A percentile compares a stretch with the other conserved stretches of the same genome.
These are phyloP conservation scores for Drosophila punjabiensis DNA, from an alignment of 1,140 invertebrate species.

Conservation along the genomic window DNA sequence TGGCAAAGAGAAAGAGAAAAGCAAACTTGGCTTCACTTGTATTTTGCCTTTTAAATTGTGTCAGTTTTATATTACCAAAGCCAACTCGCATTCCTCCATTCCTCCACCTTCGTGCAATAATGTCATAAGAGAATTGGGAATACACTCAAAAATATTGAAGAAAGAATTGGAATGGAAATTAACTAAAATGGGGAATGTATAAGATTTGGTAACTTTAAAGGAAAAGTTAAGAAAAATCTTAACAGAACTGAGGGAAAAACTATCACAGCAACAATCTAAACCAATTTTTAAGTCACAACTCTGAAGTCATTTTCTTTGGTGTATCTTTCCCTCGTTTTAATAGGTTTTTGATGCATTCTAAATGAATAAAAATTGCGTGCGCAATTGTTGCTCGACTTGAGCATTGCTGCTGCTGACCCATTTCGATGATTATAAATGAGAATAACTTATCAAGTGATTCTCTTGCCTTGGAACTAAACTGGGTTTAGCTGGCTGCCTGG, in stretches of 20 bases:
- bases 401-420: slow-evolving; percentile 36
- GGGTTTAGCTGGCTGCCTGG: slow-evolving; percentile 21
- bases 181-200: not conserved
- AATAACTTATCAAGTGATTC: slow-evolving; percentile 36
- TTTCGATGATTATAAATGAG: slow-evolving; percentile 50
- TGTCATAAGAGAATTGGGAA: slow-evolving; percentile 16
- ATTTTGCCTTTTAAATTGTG: slow-evolving; percentile 33
- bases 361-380: slow-evolving; percentile 49
- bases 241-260: not conserved
- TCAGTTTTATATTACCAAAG: slow-evolving; percentile 29
- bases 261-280: not conserved
- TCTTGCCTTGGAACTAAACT: slow-evolving; percentile 46
- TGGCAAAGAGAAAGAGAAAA: slow-evolving; percentile 25
- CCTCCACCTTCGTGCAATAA: slow-evolving; percentile 23
- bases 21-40: not conserved
- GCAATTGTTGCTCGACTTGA: slow-evolving; percentile 43
- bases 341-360: slow-evolving; percentile 49
- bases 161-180: not conserved
- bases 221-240: not conserved
- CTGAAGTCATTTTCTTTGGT: not conserved
- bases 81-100: slow-evolving; percentile 13
- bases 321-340: slow-evolving; percentile 24
- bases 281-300: not conserved
- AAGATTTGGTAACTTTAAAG: too few species aligned
- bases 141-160: not conserved